Percentiles rank a stretch among this genome's conserved stretches.
Conservation (phyloP, 2,113 vertebrate species). For the Bos indicus region DNA sequence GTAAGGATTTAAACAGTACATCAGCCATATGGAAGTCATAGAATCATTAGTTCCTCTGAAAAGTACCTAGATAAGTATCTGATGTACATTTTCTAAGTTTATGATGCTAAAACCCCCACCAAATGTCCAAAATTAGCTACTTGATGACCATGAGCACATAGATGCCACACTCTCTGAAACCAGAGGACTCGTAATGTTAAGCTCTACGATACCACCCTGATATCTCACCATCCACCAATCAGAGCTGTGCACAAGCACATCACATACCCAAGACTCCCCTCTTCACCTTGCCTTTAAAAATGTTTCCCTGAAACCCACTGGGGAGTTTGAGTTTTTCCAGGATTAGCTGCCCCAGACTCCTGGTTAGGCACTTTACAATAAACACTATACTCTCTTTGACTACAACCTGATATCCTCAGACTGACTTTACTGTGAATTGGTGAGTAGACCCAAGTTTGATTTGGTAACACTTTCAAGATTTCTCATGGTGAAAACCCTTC, state of each 20-base stretch:
- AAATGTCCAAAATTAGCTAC: background rate
- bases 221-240: background rate
- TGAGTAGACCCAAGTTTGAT: background rate
- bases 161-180: background rate
- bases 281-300: background rate
- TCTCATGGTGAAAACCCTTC: background rate
- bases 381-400: background rate
- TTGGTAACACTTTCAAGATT: background rate
- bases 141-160: background rate
- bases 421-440: background rate
- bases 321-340: background rate
- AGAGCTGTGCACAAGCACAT: rapidly evolving
- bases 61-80: background rate
- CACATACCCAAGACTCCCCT: background rate
- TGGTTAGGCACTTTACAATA: background rate
- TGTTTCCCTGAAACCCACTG: background rate
- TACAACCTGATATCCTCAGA: background rate
- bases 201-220: background rate
- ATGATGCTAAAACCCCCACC: background rate
- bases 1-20: background rate
- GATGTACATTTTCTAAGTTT: background rate
- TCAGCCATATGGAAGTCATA: background rate
- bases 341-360: background rate
- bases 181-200: background rate
- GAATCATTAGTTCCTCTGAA: background rate